Base-by-base conservation (phyloP, 2,888 invertebrate genomes). In the Halocaridina rubra region DNA sequence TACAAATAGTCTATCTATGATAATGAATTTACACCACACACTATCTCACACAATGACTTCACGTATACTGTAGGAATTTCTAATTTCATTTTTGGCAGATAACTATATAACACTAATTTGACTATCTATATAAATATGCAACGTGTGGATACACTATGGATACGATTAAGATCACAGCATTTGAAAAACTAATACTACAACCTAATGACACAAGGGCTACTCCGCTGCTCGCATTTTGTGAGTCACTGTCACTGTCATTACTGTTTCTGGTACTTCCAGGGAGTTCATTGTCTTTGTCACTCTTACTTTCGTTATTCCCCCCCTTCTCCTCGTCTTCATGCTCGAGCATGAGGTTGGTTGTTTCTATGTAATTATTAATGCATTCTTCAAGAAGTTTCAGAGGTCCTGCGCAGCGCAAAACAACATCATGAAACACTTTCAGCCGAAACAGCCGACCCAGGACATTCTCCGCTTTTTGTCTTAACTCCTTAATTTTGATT, bases 391-490 rank as follows among this genome's bases (percentile, higher is more conserved):
- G 57, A 22, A 87, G 76, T 32, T 81, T 85, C 22, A 87, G 39
- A 0, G 87, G 82, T n/a, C 82, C 82, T 3, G 82, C 80, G 57
- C 87, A 87, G 53, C 69, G 53, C 30, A 87, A 76, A 7, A 87
- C 61, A 16, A 80, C 82, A 39, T 67, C 61, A 67, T 87, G 87
- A 75, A 85, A 87, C 19, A 82, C 85, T 19, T 79, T 79, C 27
- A 87, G 76, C 10, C 67, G 71, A 80, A 87, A 87, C 1, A 84
- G 67, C 1, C 77, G 71, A 0, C 87, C 87, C 10, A 87, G 77
- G n/a, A 85, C 87, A 32, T 87, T 87, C 72, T 82, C 78, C 0
- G 87, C 85, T 59, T 85, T 87, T 64, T 87, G 87, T 8, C 87
- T 69, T 19, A 87, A 67, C 27, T 87, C 85, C 59, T 84, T 87